phyloP scores from a whole-genome alignment of 2,113 vertebrate species.

The Vimba vimba region DNA sequence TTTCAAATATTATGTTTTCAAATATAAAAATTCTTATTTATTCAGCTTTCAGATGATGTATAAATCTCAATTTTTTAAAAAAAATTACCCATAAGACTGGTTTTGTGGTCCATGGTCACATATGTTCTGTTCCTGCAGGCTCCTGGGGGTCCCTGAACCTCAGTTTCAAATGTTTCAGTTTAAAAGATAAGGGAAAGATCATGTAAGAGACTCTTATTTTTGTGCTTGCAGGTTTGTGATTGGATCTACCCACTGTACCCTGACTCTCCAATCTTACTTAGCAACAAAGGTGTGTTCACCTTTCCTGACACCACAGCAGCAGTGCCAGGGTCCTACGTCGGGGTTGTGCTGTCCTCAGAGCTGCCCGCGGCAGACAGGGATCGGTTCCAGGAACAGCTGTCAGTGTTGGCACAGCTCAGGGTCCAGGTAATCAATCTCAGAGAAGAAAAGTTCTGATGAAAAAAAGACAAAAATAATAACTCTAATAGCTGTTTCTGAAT shows the following conservation, averaged over 20 bases:
- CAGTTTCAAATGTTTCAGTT: neutral
- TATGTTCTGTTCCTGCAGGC: too few species aligned
- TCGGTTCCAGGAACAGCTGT: slow-evolving; percentile 86
- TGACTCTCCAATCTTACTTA: slow-evolving; percentile 89
- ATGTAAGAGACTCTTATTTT: neutral
- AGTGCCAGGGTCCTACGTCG: slow-evolving; percentile 84
- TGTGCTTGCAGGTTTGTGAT: slow-evolving; percentile 85
- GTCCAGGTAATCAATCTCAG: slow-evolving; percentile 81
- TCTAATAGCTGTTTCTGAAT: neutral
- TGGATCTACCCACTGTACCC: slow-evolving; percentile 86
- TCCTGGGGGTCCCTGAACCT: too few species aligned
- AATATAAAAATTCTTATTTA: too few species aligned
- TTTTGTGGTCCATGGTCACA: too few species aligned
- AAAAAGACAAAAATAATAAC: neutral
- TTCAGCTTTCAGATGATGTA: too few species aligned
- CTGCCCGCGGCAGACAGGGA: slow-evolving; percentile 79
- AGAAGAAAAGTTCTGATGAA: neutral
- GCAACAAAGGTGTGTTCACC: slow-evolving; percentile 90
- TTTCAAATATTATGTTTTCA: too few species aligned
- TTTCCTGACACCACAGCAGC: slow-evolving; percentile 87
- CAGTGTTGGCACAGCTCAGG: slow-evolving; percentile 85
- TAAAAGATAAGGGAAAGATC: neutral
- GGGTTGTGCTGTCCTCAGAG: slow-evolving; percentile 92
- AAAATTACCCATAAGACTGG: too few species aligned
- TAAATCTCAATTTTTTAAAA: too few species aligned